These are phyloP conservation scores for Amphipyra berbera DNA, from an alignment of 2,888 invertebrate genomes.

Conservation along the genomic window DNA sequence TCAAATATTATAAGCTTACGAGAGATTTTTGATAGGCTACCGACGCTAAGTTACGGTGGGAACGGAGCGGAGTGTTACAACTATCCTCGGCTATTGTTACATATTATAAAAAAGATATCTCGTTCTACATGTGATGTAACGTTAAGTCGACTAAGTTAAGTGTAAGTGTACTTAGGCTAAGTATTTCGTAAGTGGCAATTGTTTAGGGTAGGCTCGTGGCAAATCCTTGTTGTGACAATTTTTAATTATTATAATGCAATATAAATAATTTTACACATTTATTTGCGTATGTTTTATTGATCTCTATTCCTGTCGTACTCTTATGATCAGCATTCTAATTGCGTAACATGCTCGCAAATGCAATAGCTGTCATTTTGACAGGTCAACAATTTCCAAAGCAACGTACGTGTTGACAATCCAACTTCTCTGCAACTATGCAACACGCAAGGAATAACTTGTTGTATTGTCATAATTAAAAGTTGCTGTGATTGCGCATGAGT, in stretches of 20 bases:
- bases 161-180: conserved; percentile 74
- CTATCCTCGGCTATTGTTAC: conserved; percentile 80
- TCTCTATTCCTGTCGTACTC: not conserved
- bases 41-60: conserved; percentile 61
- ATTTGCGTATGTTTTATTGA: conserved; percentile 48
- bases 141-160: conserved; percentile 82
- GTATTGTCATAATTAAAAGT: no score
- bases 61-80: conserved; percentile 72
- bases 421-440: no score
- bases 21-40: conserved; percentile 52
- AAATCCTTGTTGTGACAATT: conserved; percentile 88
- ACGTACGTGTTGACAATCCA: no score
- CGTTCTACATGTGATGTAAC: conserved; percentile 89
- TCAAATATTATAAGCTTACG: conserved; percentile 56
- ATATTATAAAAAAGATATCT: conserved; percentile 82
- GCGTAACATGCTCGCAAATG: no score
- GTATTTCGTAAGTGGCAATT: conserved; percentile 75
- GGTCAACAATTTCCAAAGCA: no score
- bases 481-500: no score
- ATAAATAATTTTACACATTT: conserved; percentile 88
- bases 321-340: no score
- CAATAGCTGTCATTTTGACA: no score
- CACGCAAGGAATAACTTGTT: no score
- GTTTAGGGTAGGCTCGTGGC: conserved; percentile 81
- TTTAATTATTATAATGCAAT: conserved; percentile 82